These are phyloP conservation scores for Branchinecta lynchi DNA, from an alignment of 1,140 invertebrate species.

Conservation along the genomic window DNA sequence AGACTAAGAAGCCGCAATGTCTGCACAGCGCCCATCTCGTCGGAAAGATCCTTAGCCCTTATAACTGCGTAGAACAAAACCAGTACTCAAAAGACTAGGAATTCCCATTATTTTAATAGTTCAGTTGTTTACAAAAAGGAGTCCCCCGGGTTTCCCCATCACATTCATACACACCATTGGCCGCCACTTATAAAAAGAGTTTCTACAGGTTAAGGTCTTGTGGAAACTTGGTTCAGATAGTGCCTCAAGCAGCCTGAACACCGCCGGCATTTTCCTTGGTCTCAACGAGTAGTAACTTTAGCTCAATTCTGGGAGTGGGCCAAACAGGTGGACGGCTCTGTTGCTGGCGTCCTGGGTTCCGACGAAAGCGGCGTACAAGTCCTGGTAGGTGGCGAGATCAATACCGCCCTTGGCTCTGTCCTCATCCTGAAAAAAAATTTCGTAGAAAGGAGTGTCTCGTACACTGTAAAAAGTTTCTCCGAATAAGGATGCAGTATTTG, in stretches of 20 bases:
- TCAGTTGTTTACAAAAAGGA: not conserved
- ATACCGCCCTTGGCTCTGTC: constrained; percentile 58
- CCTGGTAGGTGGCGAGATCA: constrained; percentile 55
- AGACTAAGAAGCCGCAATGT: no score
- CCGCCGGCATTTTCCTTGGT: not conserved
- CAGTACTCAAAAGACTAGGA: no score
- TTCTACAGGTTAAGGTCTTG: not conserved
- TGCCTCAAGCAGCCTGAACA: not conserved
- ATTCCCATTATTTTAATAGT: no score
- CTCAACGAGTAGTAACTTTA: not conserved
- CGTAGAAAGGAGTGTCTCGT: constrained; percentile 13
- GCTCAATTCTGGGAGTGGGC: constrained; percentile 37
- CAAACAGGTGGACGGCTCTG: constrained; percentile 57
- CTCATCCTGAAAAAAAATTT: constrained; percentile 45
- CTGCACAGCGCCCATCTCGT: no score
- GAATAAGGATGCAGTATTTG: no score
- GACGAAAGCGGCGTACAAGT: constrained; percentile 62
- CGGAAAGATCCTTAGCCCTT: no score
- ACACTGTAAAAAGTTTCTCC: not conserved
- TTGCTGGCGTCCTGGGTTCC: constrained; percentile 54
- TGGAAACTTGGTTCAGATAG: not conserved
- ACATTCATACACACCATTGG: constrained; percentile 9
- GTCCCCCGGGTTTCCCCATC: not conserved
- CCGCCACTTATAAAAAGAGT: not conserved
- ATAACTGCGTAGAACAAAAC: no score